A percentile compares a stretch with the other conserved stretches of the same genome.
phyloP scores from a whole-genome alignment of 1,140 invertebrate genomes.

The Lepidurus apus region DNA sequence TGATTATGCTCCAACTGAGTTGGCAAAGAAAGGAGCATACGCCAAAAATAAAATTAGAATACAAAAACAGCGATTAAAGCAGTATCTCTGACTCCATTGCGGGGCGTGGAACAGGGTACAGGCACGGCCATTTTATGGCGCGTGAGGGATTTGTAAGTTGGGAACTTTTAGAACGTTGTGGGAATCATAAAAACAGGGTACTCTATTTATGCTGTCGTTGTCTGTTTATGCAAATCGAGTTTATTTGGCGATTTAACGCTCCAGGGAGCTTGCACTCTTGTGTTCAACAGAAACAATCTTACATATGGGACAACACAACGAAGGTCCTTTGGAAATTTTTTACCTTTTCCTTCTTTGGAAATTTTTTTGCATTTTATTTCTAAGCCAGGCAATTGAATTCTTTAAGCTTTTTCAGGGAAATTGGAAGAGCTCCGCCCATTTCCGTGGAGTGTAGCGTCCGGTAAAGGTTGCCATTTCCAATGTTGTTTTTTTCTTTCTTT shows the following conservation, averaged over 20 bases:
- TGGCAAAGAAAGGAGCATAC: too few species aligned
- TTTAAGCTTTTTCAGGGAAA: neutral
- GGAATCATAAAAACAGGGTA: constrained; percentile 8
- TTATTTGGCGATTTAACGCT: neutral
- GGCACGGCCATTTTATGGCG: neutral
- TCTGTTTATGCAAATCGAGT: neutral
- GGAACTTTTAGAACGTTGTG: neutral
- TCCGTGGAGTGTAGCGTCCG: neutral
- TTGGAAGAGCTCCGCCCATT: neutral
- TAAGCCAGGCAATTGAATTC: too few species aligned
- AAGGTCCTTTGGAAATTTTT: too few species aligned
- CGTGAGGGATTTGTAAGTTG: neutral
- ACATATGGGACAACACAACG: too few species aligned
- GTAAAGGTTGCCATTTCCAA: neutral
- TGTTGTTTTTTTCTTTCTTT: neutral
- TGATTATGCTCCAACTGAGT: neutral
- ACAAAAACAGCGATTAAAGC: neutral
- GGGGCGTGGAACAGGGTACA: neutral
- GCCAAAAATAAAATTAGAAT: neutral
- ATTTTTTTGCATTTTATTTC: too few species aligned
- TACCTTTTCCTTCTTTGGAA: too few species aligned
- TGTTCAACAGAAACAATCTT: neutral
- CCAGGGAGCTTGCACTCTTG: neutral
- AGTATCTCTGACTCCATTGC: neutral
- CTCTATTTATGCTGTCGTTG: neutral